phyloP scores from a whole-genome alignment of 2,888 invertebrate species.

The Belgica antarctica region DNA sequence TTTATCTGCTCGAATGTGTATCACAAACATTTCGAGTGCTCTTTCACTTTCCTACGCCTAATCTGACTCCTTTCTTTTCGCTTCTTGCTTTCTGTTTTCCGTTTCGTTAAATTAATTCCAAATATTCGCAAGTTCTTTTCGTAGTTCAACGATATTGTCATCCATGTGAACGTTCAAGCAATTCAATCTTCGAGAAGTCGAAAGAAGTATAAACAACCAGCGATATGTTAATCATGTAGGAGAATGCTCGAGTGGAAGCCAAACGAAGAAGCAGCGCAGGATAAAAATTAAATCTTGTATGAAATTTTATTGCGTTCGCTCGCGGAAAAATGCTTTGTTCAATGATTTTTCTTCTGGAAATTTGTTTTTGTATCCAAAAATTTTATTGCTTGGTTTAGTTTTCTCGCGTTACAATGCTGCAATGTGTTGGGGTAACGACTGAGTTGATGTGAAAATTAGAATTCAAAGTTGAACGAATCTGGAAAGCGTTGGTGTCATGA shows the following conservation, averaged over 20 bases:
- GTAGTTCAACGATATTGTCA: background rate
- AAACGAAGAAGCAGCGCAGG: background rate
- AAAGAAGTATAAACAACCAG: conserved; percentile 21
- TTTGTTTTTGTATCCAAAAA: too few relatives aligned
- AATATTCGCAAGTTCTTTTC: background rate
- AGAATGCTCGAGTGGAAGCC: background rate
- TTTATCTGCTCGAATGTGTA: conserved; percentile 14
- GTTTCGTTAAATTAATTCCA: conserved; percentile 19
- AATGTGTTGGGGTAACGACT: too few relatives aligned
- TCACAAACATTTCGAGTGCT: conserved; percentile 10
- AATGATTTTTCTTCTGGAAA: background rate
- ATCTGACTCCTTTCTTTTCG: background rate
- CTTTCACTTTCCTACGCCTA: conserved; percentile 14
- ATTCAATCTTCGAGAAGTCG: conserved; percentile 28
- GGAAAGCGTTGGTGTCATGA: too few relatives aligned
- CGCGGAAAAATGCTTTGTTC: too few relatives aligned
- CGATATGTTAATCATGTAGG: conserved; percentile 23
- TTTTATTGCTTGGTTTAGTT: too few relatives aligned
- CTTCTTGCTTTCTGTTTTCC: background rate
- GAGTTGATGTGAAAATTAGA: too few relatives aligned
- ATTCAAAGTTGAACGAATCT: too few relatives aligned
- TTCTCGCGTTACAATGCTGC: too few relatives aligned
- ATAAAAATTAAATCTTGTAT: conserved; percentile 28
- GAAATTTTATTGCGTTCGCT: conserved; percentile 15
- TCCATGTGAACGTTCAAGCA: conserved; percentile 31